Evolutionary conservation across 30 jellyfish, hydroid and myxozoan genomes (phyloP), one percentile per base, ranked within the genome.

Genomic region (Sanderia malayensis): DNA sequence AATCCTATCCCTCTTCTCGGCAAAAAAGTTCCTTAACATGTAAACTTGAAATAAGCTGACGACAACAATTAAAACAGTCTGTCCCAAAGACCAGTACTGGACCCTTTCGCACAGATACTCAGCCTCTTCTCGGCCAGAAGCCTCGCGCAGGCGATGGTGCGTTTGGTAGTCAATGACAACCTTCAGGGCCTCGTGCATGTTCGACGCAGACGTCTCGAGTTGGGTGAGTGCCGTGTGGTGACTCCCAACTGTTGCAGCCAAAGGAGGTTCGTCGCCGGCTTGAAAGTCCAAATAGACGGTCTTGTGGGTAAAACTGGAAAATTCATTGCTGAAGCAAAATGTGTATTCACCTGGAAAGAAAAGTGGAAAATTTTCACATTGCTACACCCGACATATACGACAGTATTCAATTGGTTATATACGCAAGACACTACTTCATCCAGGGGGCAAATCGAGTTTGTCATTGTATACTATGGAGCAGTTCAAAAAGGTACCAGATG

Each of bases 21-120:
- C 95, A 47, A 90, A 90, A 68, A 90, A 90, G 67, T 90, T 90
- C 80, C 94, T 77, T 27, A 90, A 72, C 4, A 90, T 82, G 65
- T 47, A 82, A 23, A 90, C 98, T 52, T 86, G 93, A 11, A 65
- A 77, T 1, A 83, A 21, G 31, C 96, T 74, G 22, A 90, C 81
- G 22, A 66, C 46, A 9, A 90, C 76, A 19, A 90, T 84, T 9
- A 84, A 23, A 0, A 84, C 90, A 6, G 96, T 73, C 66, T 90
- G 98, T 78, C 98, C 98, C 0, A 90, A 65, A 0, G 98, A 90
- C 98, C 98, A 90, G 68, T 90, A 90, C 73, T 90, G 98, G 20
- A 90, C 98, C 31, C 98, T 67, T 67, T 90, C 98, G 71, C 86
- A 64, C 33, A 90, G 49, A 70, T 83, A 81, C 44, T 90, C 98